Evolutionary conservation across 1,140 invertebrate species (phyloP), one percentile per base, ranked within the genome.

Genomic region (Diabrotica undecimpunctata): DNA sequence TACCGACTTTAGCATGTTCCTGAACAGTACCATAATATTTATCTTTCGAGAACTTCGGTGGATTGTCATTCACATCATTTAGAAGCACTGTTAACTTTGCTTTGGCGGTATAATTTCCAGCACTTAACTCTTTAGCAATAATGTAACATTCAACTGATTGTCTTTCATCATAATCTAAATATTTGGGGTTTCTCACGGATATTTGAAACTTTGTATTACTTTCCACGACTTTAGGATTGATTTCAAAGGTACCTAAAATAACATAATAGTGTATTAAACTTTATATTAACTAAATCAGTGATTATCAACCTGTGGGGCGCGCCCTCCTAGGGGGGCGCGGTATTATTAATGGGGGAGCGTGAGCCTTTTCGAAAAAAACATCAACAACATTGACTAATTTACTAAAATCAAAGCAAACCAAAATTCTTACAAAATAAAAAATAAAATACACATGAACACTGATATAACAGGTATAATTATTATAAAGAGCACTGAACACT

Each of bases 11-110:
- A 13, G 67, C 62, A 54, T 69, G 66, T 62, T 72, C 68, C 57
- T 52, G 10, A 10, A 72, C 69, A 38, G 14, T 64, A 8, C 50
- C 89, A 53, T 86, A 81, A 74, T 96, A 97, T 0, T 84, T 79
- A 11, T 86, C 74, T 67, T 89, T 82, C 7, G 86, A 79, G 76
- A 98, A 98, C 57, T 88, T 81, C 0, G 95, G 95, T 5, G 86
- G 80, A 79, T 96, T 95, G 74, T 97, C 96, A 75, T 98, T 97
- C 5, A 92, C 83, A 77, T 98, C 95, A 63, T 89, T 85, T 12
- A 98, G 79, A 72, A 90, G 88, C 2, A 97, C 88, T 0, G 86
- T 89, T 0, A 95, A 87, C 64, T 89, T 87, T 0, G 89, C 88
- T 50, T 82, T 84, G 0, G 86, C 84, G 13, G 90, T 89, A 54